Percentiles rank a stretch among this genome's conserved stretches.
These are phyloP conservation scores for Nanorana parkeri DNA, from an alignment of 2,113 vertebrate species.

Conservation along the genomic window DNA sequence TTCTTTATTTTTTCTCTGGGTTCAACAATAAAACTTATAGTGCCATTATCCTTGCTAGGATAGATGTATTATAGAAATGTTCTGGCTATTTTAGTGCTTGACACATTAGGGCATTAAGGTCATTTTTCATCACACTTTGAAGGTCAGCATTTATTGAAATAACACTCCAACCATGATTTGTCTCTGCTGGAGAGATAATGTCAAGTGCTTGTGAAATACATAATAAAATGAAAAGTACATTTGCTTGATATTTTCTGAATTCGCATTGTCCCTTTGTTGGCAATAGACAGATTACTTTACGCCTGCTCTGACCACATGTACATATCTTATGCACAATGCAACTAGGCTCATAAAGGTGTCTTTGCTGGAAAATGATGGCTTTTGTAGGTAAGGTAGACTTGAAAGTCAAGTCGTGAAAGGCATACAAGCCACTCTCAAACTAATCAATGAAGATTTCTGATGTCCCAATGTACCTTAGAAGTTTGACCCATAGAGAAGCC, in stretches of 20 bases:
- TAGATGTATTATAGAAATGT: conserved; percentile 16
- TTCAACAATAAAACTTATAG: conserved; percentile 7
- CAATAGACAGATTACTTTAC: background rate
- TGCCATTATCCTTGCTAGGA: background rate
- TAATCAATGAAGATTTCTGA: too few species aligned
- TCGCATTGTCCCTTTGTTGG: background rate
- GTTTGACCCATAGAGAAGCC: too few species aligned
- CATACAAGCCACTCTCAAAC: too few species aligned
- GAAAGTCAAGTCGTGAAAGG: too few species aligned
- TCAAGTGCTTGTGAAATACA: conserved; percentile 39
- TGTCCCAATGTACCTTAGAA: too few species aligned
- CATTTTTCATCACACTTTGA: conserved; percentile 51
- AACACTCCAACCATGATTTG: conserved; percentile 20
- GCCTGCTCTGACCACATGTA: background rate
- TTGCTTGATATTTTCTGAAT: conserved; percentile 19
- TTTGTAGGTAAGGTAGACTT: too few species aligned
- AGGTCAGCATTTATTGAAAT: conserved; percentile 56
- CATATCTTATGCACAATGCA: background rate
- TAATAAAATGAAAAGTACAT: conserved; percentile 43
- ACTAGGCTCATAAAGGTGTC: too few species aligned
- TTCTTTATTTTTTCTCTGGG: background rate
- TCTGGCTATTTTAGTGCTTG: conserved; percentile 19
- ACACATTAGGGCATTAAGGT: conserved; percentile 28
- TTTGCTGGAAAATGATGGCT: too few species aligned
- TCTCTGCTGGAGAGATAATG: conserved; percentile 45